Base-by-base conservation (phyloP, 2,113 vertebrate genomes). In the Pseudorectes ferrugineus region DNA sequence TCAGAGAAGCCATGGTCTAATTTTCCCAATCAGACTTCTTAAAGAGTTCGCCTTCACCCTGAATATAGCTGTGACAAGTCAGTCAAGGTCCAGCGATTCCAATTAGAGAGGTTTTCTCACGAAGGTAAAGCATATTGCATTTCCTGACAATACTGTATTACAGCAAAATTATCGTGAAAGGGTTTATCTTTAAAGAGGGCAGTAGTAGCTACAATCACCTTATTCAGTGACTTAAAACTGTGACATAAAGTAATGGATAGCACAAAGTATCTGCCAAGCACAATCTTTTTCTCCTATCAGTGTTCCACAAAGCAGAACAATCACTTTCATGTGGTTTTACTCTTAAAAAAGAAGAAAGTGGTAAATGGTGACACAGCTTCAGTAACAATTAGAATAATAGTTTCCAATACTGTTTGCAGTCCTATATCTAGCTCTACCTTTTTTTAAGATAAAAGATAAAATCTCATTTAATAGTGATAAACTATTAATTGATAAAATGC, bases 51-150 rank as follows among this genome's bases (percentile, higher is more conserved):
- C 95, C 89, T 96, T 98, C 84, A 90, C 93, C 88, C 89, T 94
- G 76, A 97, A 95, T 92, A 73, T 59, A 96, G 88, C 87, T 91
- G 87, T 97, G 97, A 97, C 93, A 97, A 97, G 94, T 81, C 49
- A 94, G 97, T 97, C 95, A 98, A 95, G 97, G 97, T 98, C 96
- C 93, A 97, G 26, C 2, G 81, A 97, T 97, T 98, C 97, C 97
- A 98, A 98, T 98, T 98, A 98, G 95, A 97, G 84, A 85, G 70
- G 85, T 95, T 98, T 98, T 97, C 96, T 96, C 70, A 75, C 6
- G 9, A 96, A 97, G 88, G 93, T 89, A 91, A 94, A 96, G 87
- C 91, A 94, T 94, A 97, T 67, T 95, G 87, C 93, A 76, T 95
- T 97, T 97, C 96, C 81, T 97, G 96, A 98, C 97, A 98, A 97